phyloP scores from a whole-genome alignment of 1,140 invertebrate genomes.

The Sycophaga agraensis region DNA sequence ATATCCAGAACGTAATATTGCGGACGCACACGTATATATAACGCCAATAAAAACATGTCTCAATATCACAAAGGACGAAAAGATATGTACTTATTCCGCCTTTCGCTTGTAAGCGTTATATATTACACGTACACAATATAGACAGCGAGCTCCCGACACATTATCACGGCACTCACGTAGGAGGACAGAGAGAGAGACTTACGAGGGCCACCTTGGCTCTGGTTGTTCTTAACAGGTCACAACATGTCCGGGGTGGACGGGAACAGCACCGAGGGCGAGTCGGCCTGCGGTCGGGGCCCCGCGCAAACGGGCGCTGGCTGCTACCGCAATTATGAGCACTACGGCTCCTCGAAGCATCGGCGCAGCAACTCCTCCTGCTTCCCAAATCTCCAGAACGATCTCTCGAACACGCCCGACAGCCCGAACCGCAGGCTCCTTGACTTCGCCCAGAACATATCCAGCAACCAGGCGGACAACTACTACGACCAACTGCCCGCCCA shows the following conservation, averaged over 20 bases:
- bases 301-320: constrained; percentile 77
- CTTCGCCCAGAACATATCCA: constrained; percentile 54
- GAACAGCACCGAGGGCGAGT: constrained; percentile 82
- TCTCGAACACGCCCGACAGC: constrained; percentile 53
- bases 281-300: constrained; percentile 65
- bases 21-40: too few relatives aligned
- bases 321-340: constrained; percentile 78
- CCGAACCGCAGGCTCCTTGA: constrained; percentile 57
- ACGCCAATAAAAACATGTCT: too few relatives aligned
- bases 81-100: too few relatives aligned
- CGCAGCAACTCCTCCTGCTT: constrained; percentile 66
- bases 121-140: too few relatives aligned
- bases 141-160: too few relatives aligned
- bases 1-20: too few relatives aligned
- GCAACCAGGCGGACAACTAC: constrained; percentile 50
- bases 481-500: constrained; percentile 49
- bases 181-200: too few relatives aligned
- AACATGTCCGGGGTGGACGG: constrained; percentile 86
- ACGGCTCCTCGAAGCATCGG: constrained; percentile 57
- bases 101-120: too few relatives aligned
- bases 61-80: too few relatives aligned
- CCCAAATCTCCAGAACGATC: constrained; percentile 62
- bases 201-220: background rate
- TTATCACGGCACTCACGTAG: too few relatives aligned
- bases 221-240: constrained; percentile 66